Conservation (phyloP, 2,888 invertebrate genomes). For the Dolomedes plantarius region DNA sequence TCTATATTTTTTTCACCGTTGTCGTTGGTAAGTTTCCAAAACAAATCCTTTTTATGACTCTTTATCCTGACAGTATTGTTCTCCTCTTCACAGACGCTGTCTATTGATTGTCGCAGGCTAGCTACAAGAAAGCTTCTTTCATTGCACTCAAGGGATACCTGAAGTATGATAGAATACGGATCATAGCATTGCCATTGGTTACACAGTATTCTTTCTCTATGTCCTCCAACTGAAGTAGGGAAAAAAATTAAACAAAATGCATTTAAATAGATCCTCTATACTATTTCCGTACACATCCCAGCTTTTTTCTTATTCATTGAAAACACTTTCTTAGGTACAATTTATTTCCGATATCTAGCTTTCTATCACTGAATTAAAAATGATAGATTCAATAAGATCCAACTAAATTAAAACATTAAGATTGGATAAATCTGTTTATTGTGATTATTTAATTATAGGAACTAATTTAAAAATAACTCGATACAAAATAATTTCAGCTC, state of each 20-base stretch:
- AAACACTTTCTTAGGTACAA: too few species aligned
- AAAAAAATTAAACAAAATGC: background rate
- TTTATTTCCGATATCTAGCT: too few species aligned
- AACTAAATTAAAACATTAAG: too few species aligned
- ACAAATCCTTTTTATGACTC: conserved; percentile 55
- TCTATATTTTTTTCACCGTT: conserved; percentile 29
- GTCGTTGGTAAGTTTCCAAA: conserved; percentile 61
- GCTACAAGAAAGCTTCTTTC: conserved; percentile 27
- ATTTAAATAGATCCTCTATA: too few species aligned
- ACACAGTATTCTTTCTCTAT: conserved; percentile 11
- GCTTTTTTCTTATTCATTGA: too few species aligned
- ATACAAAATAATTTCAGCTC: too few species aligned
- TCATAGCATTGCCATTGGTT: conserved; percentile 15
- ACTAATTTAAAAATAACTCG: too few species aligned
- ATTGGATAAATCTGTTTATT: too few species aligned
- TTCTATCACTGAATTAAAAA: too few species aligned
- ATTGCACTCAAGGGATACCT: conserved; percentile 5
- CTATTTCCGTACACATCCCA: too few species aligned
- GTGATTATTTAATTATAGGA: too few species aligned
- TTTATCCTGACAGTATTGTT: conserved; percentile 56
- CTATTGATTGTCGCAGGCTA: conserved; percentile 21
- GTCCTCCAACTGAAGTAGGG: background rate
- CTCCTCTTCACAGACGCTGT: conserved; percentile 32
- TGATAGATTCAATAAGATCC: too few species aligned
- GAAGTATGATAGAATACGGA: conserved; percentile 27